Evolutionary conservation across 2,888 invertebrate genomes (phyloP).

Genomic region (Scaptomyza parva): DNA sequence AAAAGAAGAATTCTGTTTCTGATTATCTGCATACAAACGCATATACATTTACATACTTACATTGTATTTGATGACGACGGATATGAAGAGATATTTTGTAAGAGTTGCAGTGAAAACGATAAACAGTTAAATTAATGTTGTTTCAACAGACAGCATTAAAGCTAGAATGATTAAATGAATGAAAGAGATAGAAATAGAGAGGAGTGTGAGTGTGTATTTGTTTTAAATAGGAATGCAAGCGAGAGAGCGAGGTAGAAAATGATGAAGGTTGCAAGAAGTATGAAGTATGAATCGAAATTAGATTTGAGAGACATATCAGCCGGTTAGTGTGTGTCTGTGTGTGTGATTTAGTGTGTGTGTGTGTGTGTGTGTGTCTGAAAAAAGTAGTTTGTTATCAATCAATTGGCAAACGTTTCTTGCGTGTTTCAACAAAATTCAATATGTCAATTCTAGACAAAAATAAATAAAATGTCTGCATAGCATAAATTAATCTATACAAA

Average conservation of each 20-base stretch:
- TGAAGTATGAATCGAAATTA: background rate
- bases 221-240: background rate
- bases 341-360: background rate
- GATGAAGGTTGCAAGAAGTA: constrained; percentile 14
- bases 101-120: constrained; percentile 8
- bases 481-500: constrained; percentile 62
- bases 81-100: constrained; percentile 13
- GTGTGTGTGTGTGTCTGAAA: constrained; percentile 1
- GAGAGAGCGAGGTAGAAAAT: background rate
- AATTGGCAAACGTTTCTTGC: constrained; percentile 21
- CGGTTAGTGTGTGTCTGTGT: constrained; percentile 24
- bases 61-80: constrained; percentile 10
- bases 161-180: background rate
- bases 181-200: constrained; percentile 1
- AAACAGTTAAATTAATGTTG: constrained; percentile 10
- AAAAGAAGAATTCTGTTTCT: constrained; percentile 20
- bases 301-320: constrained; percentile 46
- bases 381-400: constrained; percentile 18
- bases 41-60: constrained; percentile 1
- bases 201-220: constrained; percentile 1
- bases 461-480: constrained; percentile 45
- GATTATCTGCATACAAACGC: constrained; percentile 24
- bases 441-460: constrained; percentile 59
- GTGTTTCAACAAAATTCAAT: constrained; percentile 63
- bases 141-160: background rate